Conservation (phyloP, 1,140 invertebrate species). For the Trachymyrmex septentrionalis region DNA sequence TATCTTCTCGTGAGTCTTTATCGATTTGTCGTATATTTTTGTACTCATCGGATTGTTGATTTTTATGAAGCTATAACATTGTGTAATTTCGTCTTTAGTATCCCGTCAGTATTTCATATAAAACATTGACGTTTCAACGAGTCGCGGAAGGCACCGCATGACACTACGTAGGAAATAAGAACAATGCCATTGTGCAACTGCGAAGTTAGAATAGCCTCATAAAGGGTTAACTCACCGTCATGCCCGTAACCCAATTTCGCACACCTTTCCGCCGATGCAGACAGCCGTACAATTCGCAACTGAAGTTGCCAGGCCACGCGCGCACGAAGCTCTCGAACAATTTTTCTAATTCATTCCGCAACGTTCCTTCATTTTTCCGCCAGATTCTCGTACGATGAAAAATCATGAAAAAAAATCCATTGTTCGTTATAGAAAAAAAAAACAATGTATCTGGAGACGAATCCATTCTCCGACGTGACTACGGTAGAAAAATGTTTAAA, state of each 20-base stretch:
- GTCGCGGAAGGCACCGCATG: conserved; percentile 30
- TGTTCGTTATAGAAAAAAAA: neutral
- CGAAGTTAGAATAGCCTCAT: conserved; percentile 53
- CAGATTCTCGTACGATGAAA: neutral
- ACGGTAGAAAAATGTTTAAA: conserved; percentile 17
- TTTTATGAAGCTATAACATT: neutral
- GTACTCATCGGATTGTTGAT: neutral
- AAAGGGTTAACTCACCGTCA: conserved; percentile 53
- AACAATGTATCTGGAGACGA: conserved; percentile 13
- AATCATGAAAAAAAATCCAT: conserved; percentile 24
- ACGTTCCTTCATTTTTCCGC: neutral
- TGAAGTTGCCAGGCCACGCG: neutral
- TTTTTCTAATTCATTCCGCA: conserved; percentile 35
- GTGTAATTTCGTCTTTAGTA: conserved; percentile 33
- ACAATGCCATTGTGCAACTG: conserved; percentile 55
- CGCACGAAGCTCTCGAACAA: conserved; percentile 23
- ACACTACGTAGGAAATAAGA: conserved; percentile 55
- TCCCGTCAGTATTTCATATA: neutral
- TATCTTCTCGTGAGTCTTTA: neutral
- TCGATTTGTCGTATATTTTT: conserved; percentile 21
- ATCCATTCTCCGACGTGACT: conserved; percentile 11
- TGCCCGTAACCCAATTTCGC: conserved; percentile 56
- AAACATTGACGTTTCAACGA: conserved; percentile 35
- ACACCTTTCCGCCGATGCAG: conserved; percentile 22
- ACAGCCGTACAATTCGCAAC: conserved; percentile 15